phyloP scores from a whole-genome alignment of 2,113 vertebrate species.

The Empidonax alnorum region DNA sequence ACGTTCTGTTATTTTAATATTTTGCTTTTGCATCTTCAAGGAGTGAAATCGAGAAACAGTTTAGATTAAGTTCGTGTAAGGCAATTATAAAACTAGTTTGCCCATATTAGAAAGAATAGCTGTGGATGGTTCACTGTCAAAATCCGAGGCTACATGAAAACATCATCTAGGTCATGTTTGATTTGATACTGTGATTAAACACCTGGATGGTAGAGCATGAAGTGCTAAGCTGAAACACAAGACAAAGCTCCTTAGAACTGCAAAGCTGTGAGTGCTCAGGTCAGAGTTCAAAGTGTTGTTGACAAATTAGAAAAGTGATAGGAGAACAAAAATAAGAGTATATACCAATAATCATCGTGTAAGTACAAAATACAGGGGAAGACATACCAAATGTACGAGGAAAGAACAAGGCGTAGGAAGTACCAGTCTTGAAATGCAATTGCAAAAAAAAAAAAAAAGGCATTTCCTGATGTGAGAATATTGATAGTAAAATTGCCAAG shows the following conservation, averaged over 20 bases:
- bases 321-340: not conserved
- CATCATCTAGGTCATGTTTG: not conserved
- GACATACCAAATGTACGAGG: not conserved
- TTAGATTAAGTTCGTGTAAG: not conserved
- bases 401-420: not conserved
- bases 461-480: not conserved
- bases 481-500: not conserved
- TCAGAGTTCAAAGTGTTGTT: not conserved
- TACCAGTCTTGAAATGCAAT: not conserved
- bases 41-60: not conserved
- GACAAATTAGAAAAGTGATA: not conserved
- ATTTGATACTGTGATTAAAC: not conserved
- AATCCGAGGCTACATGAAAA: not conserved
- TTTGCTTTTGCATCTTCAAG: not conserved
- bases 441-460: not conserved
- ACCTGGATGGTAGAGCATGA: not conserved
- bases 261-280: not conserved
- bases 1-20: not conserved
- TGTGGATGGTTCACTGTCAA: not conserved
- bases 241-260: not conserved
- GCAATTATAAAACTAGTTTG: not conserved
- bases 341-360: not conserved
- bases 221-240: not conserved
- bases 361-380: not conserved
- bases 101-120: not conserved